Conservation (phyloP, 2,113 vertebrate species). For the Cyprinodon variegatus region DNA sequence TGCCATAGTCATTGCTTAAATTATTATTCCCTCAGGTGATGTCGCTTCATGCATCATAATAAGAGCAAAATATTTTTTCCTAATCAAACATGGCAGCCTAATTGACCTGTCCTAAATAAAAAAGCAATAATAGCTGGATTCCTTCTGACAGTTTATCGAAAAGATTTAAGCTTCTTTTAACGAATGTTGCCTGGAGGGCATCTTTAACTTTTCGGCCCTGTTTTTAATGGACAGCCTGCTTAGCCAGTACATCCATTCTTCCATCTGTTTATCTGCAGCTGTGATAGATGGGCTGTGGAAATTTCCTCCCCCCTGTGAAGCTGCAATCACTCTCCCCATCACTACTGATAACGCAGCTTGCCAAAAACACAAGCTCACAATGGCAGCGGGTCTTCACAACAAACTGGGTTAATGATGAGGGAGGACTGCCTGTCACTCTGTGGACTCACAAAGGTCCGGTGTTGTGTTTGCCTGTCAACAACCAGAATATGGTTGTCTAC, state of each 20-base stretch:
- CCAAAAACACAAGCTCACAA: slow-evolving; percentile 69
- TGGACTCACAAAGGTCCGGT: slow-evolving; percentile 57
- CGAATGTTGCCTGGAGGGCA: slow-evolving; percentile 12
- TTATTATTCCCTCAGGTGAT: too few relatives aligned
- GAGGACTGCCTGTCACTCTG: slow-evolving; percentile 66
- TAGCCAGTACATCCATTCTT: slow-evolving; percentile 41
- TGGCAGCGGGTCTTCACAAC: slow-evolving; percentile 65
- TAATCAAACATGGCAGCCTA: too few relatives aligned
- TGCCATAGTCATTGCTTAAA: too few relatives aligned
- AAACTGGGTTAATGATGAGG: slow-evolving; percentile 72
- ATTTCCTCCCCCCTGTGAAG: slow-evolving; percentile 55
- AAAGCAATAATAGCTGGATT: background rate
- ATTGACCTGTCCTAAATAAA: background rate
- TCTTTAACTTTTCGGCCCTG: slow-evolving; percentile 20
- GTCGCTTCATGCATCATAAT: too few relatives aligned
- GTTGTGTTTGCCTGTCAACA: slow-evolving; percentile 48
- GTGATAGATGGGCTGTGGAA: slow-evolving; percentile 74
- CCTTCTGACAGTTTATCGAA: background rate
- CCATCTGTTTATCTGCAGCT: slow-evolving; percentile 67
- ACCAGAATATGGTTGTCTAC: slow-evolving; percentile 23
- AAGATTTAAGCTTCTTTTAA: background rate
- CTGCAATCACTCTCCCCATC: slow-evolving; percentile 70
- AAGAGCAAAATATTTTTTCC: too few relatives aligned
- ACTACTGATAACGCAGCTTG: slow-evolving; percentile 67
- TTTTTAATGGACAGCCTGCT: slow-evolving; percentile 41